These are phyloP conservation scores for Hemicentrotus pulcherrimus DNA, from an alignment of 35 echinoderm and acorn worm genomes.

Conservation along the genomic window DNA sequence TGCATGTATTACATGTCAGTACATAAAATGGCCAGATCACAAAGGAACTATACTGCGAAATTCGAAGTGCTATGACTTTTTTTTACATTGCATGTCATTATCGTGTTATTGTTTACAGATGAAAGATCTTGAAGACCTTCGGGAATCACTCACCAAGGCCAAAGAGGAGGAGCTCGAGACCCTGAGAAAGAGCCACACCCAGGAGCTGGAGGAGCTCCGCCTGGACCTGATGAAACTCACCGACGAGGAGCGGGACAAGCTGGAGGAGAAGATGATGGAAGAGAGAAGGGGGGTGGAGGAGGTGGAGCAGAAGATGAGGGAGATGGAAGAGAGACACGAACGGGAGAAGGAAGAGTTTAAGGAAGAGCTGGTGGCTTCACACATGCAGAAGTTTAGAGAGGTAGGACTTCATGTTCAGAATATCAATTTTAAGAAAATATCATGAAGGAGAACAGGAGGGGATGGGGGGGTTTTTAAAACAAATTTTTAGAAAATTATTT, in stretches of 20 bases:
- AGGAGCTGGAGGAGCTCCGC: conserved; percentile 65
- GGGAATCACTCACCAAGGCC: conserved; percentile 34
- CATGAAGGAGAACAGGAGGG: too few relatives aligned
- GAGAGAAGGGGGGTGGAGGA: conserved; percentile 59
- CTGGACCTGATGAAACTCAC: conserved; percentile 59
- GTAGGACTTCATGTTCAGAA: not conserved
- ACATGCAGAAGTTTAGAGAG: conserved; percentile 90
- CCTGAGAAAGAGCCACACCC: conserved; percentile 59
- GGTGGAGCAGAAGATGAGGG: conserved; percentile 51
- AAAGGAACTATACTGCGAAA: too few relatives aligned
- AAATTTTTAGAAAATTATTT: too few relatives aligned
- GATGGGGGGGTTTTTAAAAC: too few relatives aligned
- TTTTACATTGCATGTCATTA: too few relatives aligned
- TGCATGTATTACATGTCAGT: too few relatives aligned
- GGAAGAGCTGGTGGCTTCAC: conserved; percentile 72
- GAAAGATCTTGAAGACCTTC: conserved; percentile 57
- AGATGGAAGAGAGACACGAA: conserved; percentile 57
- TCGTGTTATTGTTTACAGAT: conserved; percentile 2
- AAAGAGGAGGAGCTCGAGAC: conserved; percentile 63
- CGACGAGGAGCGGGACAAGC: conserved; percentile 62
- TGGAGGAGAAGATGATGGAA: conserved; percentile 63
- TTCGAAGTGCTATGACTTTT: too few relatives aligned
- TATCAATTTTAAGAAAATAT: too few relatives aligned
- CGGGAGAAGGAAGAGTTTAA: conserved; percentile 59
- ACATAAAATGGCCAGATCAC: too few relatives aligned